These are phyloP conservation scores for Aselliscus stoliczkanus DNA, from an alignment of 2,797 vertebrate species.

Conservation along the genomic window DNA sequence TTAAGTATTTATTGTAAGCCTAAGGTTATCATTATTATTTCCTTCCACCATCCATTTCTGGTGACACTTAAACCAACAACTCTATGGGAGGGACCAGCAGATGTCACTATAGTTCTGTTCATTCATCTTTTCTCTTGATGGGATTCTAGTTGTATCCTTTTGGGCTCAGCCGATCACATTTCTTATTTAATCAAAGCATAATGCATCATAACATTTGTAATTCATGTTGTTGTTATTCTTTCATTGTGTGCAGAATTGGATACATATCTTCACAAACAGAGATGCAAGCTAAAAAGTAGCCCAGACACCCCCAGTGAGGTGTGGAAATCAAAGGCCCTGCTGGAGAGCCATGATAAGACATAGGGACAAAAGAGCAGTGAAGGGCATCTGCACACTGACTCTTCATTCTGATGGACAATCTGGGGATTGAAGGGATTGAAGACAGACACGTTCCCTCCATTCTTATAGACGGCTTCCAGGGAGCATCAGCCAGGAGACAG, in stretches of 20 bases:
- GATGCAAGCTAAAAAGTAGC: constrained; percentile 50
- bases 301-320: background rate
- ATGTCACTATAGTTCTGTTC: constrained; percentile 86
- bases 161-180: constrained; percentile 64
- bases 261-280: constrained; percentile 69
- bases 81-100: constrained; percentile 81
- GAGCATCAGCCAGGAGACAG: background rate
- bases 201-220: constrained; percentile 80
- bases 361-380: constrained; percentile 73
- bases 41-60: constrained; percentile 17
- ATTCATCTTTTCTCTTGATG: constrained; percentile 80
- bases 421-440: background rate
- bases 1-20: constrained; percentile 65
- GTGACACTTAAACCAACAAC: constrained; percentile 17
- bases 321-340: constrained; percentile 41
- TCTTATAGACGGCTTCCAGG: background rate
- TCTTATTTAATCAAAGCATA: constrained; percentile 83
- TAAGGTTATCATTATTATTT: constrained; percentile 25
- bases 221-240: constrained; percentile 71
- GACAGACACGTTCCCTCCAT: background rate
- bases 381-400: background rate
- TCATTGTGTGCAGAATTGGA: constrained; percentile 67
- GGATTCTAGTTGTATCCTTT: constrained; percentile 77
- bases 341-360: constrained; percentile 51
- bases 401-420: constrained; percentile 26